Percentiles rank a stretch among this genome's conserved stretches.
Conservation (phyloP, 2,797 vertebrate species). For the Podarcis lilfordi region DNA sequence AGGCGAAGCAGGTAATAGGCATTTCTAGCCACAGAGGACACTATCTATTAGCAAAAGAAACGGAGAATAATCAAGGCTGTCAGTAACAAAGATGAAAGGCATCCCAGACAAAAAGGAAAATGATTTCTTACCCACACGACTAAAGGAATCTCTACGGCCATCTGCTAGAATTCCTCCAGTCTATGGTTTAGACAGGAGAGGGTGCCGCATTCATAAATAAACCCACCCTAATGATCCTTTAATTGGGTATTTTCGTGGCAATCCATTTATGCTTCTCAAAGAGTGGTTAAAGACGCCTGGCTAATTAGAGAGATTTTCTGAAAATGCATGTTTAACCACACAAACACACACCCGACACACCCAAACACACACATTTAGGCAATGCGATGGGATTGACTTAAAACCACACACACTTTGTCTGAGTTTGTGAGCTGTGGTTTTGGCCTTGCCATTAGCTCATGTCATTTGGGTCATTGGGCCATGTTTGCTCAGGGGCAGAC, state of each 20-base stretch:
- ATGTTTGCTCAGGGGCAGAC: not conserved
- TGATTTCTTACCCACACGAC: too few relatives aligned
- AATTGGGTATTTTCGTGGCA: slow-evolving; percentile 54
- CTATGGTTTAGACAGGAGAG: not conserved
- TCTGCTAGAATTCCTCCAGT: slow-evolving; percentile 3
- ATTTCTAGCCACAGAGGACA: too few relatives aligned
- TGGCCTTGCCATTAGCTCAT: not conserved
- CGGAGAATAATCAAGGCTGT: not conserved
- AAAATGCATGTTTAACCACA: slow-evolving; percentile 60
- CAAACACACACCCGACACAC: not conserved
- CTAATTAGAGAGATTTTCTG: slow-evolving; percentile 59
- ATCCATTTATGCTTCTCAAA: slow-evolving; percentile 47
- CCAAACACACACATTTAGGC: slow-evolving; percentile 25
- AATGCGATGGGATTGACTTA: slow-evolving; percentile 44
- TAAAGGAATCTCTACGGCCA: not conserved
- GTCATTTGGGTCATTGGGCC: not conserved
- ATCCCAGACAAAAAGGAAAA: not conserved
- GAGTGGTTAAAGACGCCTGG: slow-evolving; percentile 38
- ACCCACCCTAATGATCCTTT: slow-evolving; percentile 25
- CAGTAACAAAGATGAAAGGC: not conserved
- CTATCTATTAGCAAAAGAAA: not conserved
- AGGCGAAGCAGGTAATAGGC: too few relatives aligned
- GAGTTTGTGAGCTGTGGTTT: not conserved
- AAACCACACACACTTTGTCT: slow-evolving; percentile 39
- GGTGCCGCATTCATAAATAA: not conserved